Conservation (phyloP, 2,888 invertebrate species). For the Ashinkailepas kermadecensis region DNA sequence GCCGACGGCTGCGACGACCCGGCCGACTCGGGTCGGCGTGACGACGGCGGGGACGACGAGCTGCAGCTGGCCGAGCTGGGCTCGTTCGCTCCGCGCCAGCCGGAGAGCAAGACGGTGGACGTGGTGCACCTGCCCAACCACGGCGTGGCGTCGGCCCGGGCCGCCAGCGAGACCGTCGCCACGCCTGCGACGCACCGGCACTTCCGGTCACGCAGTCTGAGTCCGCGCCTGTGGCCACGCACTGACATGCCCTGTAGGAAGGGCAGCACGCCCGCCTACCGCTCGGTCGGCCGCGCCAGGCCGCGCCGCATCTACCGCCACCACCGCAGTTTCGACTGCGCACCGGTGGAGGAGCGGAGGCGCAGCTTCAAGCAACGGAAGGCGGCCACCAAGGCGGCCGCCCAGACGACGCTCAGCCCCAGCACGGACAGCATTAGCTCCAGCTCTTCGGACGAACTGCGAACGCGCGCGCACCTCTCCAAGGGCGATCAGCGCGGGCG, state of each 20-base stretch:
- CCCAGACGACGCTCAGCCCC: not conserved
- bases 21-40: too few relatives aligned
- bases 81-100: not conserved
- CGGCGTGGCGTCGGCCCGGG: not conserved
- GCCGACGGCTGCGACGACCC: too few relatives aligned
- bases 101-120: slow-evolving; percentile 8
- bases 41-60: not conserved
- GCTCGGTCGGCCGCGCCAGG: too few relatives aligned
- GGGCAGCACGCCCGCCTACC: not conserved
- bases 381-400: not conserved
- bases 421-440: not conserved
- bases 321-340: not conserved
- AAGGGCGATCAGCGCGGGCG: not conserved
- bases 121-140: not conserved
- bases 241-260: not conserved
- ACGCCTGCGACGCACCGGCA: not conserved
- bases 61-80: not conserved
- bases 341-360: not conserved
- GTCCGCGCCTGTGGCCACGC: not conserved
- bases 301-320: not conserved
- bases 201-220: not conserved
- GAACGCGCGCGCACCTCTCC: not conserved
- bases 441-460: not conserved
- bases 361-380: slow-evolving; percentile 1
- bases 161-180: not conserved